Evolutionary conservation across 2,113 vertebrate genomes (phyloP).

Genomic region (Silurus asotus): DNA sequence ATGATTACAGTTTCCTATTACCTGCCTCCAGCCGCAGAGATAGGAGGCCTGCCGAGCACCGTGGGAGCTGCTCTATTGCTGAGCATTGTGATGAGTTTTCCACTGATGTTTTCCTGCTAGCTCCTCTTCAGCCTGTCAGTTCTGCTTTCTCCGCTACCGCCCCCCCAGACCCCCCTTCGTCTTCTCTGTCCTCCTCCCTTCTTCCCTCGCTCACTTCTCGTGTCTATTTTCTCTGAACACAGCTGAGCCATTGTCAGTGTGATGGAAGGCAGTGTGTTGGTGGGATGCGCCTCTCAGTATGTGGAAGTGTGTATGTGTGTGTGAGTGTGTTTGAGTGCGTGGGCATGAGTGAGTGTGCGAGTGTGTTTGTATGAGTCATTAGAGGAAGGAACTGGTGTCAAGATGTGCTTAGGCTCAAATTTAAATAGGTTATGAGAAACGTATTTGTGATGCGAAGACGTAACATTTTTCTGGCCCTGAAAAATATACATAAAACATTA

Average conservation of each 20-base stretch:
- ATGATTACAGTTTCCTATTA: slow-evolving; percentile 77
- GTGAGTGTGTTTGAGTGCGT: background rate
- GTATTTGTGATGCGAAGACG: background rate
- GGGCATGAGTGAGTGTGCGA: background rate
- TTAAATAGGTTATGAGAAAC: no score
- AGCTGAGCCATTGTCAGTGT: slow-evolving; percentile 40
- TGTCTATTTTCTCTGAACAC: slow-evolving; percentile 41
- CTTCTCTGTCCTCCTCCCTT: slow-evolving; percentile 13
- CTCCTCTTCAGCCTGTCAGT: slow-evolving; percentile 54
- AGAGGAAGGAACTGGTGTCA: background rate
- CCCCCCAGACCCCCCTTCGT: slow-evolving; percentile 19
- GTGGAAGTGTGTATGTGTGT: background rate
- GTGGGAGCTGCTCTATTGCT: slow-evolving; percentile 69
- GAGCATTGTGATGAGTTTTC: slow-evolving; percentile 76
- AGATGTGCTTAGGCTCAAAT: background rate
- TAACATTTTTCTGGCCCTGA: background rate
- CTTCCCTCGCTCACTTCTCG: slow-evolving; percentile 24
- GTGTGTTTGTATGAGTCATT: background rate
- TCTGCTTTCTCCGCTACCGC: slow-evolving; percentile 62
- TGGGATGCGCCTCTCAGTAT: background rate
- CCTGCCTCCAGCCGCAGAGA: slow-evolving; percentile 74
- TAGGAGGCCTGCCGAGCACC: slow-evolving; percentile 72
- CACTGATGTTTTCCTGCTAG: slow-evolving; percentile 72
- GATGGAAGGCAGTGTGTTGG: slow-evolving; percentile 35
- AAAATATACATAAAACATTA: no score